A percentile compares a stretch with the other conserved stretches of the same genome.
Evolutionary conservation across 2,888 invertebrate genomes (phyloP).

Genomic region (Agrochola lota): DNA sequence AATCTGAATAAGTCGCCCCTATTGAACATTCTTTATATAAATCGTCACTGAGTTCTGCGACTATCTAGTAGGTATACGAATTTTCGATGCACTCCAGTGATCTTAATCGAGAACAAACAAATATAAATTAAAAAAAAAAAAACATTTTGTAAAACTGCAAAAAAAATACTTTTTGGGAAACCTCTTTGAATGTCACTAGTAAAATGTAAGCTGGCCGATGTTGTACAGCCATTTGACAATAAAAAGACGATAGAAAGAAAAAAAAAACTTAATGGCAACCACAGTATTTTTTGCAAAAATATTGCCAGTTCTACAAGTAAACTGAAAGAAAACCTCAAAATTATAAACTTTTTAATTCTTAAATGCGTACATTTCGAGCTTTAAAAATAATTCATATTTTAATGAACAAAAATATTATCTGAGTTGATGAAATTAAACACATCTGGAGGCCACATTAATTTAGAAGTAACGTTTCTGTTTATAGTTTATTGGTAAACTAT

Average conservation of each 20-base stretch:
- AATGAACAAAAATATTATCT: neutral
- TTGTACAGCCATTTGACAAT: neutral
- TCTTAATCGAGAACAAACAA: neutral
- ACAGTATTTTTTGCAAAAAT: neutral
- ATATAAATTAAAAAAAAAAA: too few relatives aligned
- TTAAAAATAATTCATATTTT: neutral
- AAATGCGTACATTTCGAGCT: neutral
- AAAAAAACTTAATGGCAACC: conserved; percentile 1
- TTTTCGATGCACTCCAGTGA: neutral
- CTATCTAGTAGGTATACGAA: neutral
- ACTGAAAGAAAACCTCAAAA: conserved; percentile 4
- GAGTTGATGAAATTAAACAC: neutral
- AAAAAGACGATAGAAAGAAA: neutral
- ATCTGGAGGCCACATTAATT: neutral
- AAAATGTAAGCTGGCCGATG: neutral
- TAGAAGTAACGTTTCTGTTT: neutral
- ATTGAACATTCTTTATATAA: neutral
- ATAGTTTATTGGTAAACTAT: neutral
- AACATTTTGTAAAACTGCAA: neutral
- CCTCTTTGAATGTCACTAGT: neutral
- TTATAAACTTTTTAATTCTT: neutral
- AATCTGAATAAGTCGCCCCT: conserved; percentile 30
- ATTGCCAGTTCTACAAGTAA: neutral
- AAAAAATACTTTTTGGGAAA: neutral
- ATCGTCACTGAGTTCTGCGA: neutral